A percentile compares a stretch with the other conserved stretches of the same genome.
phyloP scores from a whole-genome alignment of 2,888 invertebrate genomes.

The Diachrysia chrysitis region DNA sequence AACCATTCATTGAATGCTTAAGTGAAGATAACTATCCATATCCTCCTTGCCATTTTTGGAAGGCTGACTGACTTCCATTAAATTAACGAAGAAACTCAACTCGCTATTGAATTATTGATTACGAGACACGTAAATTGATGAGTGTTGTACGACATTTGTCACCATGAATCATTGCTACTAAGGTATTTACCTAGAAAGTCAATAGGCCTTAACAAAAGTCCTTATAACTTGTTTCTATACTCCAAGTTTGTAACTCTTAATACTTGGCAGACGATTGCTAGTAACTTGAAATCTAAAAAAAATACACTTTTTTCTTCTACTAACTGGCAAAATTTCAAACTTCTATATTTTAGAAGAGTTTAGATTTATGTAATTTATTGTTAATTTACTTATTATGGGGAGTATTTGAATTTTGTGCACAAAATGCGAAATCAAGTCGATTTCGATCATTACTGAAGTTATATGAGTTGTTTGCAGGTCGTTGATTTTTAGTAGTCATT shows the following conservation, averaged over 20 bases:
- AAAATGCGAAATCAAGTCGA: slow-evolving; percentile 32
- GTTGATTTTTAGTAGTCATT: slow-evolving; percentile 47
- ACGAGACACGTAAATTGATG: slow-evolving; percentile 29
- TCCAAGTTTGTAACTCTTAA: too few species aligned
- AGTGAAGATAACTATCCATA: slow-evolving; percentile 67
- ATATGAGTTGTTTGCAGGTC: slow-evolving; percentile 32
- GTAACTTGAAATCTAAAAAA: too few species aligned
- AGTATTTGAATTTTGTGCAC: slow-evolving; percentile 34
- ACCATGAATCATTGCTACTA: neutral
- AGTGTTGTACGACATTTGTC: slow-evolving; percentile 1
- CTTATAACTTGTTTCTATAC: too few species aligned
- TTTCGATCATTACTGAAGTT: slow-evolving; percentile 35
- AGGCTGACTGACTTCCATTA: slow-evolving; percentile 53
- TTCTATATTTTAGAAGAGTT: too few species aligned
- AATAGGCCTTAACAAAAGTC: too few species aligned
- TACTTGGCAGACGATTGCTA: neutral
- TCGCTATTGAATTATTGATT: slow-evolving; percentile 54
- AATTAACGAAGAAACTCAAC: slow-evolving; percentile 51
- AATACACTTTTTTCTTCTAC: too few species aligned
- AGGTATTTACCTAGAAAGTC: neutral
- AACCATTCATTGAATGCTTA: slow-evolving; percentile 70
- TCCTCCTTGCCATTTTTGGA: slow-evolving; percentile 44
- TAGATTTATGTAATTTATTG: neutral
- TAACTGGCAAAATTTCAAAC: too few species aligned
- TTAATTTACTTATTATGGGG: neutral